These are phyloP conservation scores for Eledone cirrhosa DNA, from an alignment of 2,888 invertebrate genomes.

Conservation along the genomic window DNA sequence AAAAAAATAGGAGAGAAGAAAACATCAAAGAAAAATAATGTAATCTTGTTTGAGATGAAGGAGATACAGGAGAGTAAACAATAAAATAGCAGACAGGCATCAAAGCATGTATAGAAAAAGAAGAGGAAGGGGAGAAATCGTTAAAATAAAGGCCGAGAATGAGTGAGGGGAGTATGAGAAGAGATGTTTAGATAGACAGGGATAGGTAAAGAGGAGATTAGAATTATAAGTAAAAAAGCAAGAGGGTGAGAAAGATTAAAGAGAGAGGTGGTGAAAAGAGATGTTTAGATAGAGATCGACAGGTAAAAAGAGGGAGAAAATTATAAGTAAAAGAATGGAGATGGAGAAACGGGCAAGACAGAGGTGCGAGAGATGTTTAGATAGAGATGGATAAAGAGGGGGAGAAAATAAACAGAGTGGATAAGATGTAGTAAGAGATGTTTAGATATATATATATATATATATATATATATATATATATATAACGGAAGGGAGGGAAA, in stretches of 20 bases:
- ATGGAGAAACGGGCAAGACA: not conserved
- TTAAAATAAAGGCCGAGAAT: not conserved
- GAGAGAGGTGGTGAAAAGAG: not conserved
- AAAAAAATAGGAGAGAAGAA: no score
- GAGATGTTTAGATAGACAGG: not conserved
- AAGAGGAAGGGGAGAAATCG: not conserved
- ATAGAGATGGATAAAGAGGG: not conserved
- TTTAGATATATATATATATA: no score
- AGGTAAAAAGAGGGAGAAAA: not conserved
- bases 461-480: no score
- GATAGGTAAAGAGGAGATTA: not conserved
- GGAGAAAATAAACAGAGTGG: no score
- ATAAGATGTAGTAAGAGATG: no score
- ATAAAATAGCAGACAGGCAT: not conserved
- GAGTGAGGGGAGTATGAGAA: not conserved
- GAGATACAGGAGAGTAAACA: not conserved
- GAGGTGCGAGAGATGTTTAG: not conserved
- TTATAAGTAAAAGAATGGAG: not conserved
- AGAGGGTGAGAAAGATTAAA: not conserved
- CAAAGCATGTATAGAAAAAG: not conserved
- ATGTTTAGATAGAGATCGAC: not conserved
- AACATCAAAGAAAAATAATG: no score
- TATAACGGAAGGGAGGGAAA: no score
- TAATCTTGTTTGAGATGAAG: no score
- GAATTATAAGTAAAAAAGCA: not conserved